phyloP scores from a whole-genome alignment of 2,113 vertebrate genomes.

The Trachemys scripta region DNA sequence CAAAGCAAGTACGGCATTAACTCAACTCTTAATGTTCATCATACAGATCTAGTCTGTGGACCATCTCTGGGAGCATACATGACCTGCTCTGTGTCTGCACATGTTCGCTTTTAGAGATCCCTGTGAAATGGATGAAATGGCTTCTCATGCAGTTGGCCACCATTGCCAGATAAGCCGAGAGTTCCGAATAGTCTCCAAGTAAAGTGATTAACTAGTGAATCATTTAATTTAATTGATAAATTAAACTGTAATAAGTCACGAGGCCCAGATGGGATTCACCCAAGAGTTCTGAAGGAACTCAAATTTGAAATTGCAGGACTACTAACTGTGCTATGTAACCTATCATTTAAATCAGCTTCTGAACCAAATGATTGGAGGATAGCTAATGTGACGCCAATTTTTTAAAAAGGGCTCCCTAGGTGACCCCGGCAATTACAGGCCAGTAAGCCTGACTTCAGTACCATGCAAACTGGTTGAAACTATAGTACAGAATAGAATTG shows the following conservation, averaged over 20 bases:
- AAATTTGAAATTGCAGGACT: too few relatives aligned
- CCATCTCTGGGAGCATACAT: accelerated
- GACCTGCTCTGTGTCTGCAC: background rate
- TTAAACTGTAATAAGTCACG: background rate
- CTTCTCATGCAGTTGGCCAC: background rate
- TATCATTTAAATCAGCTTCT: too few relatives aligned
- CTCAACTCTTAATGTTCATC: background rate
- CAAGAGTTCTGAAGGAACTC: too few relatives aligned
- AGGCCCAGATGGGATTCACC: background rate
- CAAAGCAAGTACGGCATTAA: background rate
- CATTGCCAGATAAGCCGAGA: accelerated
- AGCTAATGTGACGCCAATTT: too few relatives aligned
- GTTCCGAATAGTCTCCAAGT: background rate
- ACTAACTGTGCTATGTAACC: too few relatives aligned
- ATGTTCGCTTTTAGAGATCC: background rate
- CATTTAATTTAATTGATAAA: background rate
- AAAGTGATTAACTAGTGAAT: background rate
- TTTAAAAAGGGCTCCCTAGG: too few relatives aligned
- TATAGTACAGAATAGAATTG: too few relatives aligned
- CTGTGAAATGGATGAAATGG: background rate
- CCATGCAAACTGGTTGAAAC: too few relatives aligned
- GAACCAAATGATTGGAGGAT: too few relatives aligned
- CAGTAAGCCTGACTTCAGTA: too few relatives aligned
- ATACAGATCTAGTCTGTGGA: background rate
- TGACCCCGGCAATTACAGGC: too few relatives aligned